These are phyloP conservation scores for Nomada ruficornis DNA, from an alignment of 2,888 invertebrate species.

Conservation along the genomic window DNA sequence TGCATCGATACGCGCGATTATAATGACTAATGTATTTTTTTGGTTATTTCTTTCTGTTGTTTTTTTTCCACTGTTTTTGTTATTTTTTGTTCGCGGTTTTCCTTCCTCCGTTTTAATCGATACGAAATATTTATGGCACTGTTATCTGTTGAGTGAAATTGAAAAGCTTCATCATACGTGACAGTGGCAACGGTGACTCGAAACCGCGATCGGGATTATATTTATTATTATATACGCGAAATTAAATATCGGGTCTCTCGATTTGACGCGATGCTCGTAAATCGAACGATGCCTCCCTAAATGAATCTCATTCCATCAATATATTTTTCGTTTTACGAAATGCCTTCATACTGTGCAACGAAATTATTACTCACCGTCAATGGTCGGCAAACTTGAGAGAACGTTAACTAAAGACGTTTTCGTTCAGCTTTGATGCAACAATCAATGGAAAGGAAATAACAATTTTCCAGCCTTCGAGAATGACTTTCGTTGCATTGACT, in stretches of 20 bases:
- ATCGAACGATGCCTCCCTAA: slow-evolving; percentile 5
- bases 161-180: slow-evolving; percentile 56
- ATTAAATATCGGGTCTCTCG: slow-evolving; percentile 29
- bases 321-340: not conserved
- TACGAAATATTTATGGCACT: slow-evolving; percentile 42
- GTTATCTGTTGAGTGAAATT: slow-evolving; percentile 58
- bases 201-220: slow-evolving; percentile 21
- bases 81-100: slow-evolving; percentile 26
- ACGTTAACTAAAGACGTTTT: not conserved
- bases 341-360: not conserved
- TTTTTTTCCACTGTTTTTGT: slow-evolving; percentile 9
- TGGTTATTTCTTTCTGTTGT: not conserved
- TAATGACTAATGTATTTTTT: slow-evolving; percentile 49
- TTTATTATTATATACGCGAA: slow-evolving; percentile 47
- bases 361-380: not conserved
- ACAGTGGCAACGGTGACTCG: slow-evolving; percentile 35
- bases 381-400: not conserved
- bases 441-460: slow-evolving; percentile 10
- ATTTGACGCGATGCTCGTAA: slow-evolving; percentile 4
- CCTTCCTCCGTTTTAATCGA: slow-evolving; percentile 52
- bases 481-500: no score
- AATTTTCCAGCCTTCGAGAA: slow-evolving; percentile 16
- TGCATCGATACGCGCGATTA: slow-evolving; percentile 56
- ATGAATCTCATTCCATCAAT: slow-evolving; percentile 13
- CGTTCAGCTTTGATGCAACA: not conserved